Base-by-base conservation (phyloP, 2,113 vertebrate species). In the Heteronetta atricapilla region DNA sequence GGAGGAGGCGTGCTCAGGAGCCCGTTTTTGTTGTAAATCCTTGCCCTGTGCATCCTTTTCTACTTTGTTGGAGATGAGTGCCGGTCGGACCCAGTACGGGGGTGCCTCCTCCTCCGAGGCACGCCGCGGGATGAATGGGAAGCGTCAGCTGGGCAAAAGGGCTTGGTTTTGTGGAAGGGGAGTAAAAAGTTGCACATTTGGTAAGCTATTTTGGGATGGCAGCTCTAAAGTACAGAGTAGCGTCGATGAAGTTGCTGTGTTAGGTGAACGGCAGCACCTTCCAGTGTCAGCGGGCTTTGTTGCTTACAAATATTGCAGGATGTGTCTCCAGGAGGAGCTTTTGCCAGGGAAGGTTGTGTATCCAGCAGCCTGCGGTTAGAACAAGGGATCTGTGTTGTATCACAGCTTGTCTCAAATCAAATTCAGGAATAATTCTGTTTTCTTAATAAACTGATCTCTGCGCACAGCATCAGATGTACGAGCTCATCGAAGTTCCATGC, bases 101-200 rank as follows among this genome's bases (percentile, higher is more conserved):
- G 44, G 5, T 4, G 16, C 11, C 26, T 4, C 11, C 22, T 28
- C 26, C 21, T 38, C 31, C 1, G 8, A 22, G 4, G 3, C 26
- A 2, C 13, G 2, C n/a, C 6, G 1, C 1, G 18, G 26, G 48
- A 25, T 70, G 16, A 5, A 1, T 3, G 1, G 34, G 58, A 3
- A 7, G 18, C 11, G 11, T 16, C 20, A 3, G 4, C 25, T 20
- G 16, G 21, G 56, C 23, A 14, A 14, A 1, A 3, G 46, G 25
- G 21, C 3, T 28, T 12, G 1, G 11, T 7, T 48, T 21, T n/a
- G 33, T 16, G 44, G 34, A 10, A 12, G 29, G 36, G 26, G 38
- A 12, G n/a, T 18, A 5, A 12, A 38, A 38, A 38, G 19, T 10
- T 67, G 25, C n/a, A 28, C 5, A 0, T 53, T 80, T 48, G 21